Percentiles rank a stretch among this genome's conserved stretches.
Conservation (phyloP, 2,113 vertebrate genomes). For the Macrotis lagotis region DNA sequence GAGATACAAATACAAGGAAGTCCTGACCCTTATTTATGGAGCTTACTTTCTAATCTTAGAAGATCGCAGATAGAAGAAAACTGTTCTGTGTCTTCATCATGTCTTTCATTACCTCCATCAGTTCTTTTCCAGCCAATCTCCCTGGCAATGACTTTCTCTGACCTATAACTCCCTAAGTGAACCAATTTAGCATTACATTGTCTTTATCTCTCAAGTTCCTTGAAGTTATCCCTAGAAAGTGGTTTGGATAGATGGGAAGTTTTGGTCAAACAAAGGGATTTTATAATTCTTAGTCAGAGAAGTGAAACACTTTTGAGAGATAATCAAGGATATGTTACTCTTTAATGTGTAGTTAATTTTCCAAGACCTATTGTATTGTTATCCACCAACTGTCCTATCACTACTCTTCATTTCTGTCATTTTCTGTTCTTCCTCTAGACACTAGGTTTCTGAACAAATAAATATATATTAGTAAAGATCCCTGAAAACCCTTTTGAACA, state of each 20-base stretch:
- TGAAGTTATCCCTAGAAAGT: not conserved
- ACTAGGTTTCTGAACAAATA: not conserved
- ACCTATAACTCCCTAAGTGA: not conserved
- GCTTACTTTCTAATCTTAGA: too few relatives aligned
- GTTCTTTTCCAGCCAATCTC: too few relatives aligned
- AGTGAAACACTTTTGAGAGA: not conserved
- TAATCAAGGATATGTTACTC: not conserved
- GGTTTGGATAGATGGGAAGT: not conserved
- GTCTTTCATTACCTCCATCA: not conserved
- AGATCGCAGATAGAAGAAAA: not conserved
- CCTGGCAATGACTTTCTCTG: not conserved
- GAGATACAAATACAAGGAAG: too few relatives aligned
- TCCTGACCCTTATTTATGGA: too few relatives aligned
- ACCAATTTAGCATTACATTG: not conserved
- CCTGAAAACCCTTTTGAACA: constrained; percentile 2
- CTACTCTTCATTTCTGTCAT: not conserved
- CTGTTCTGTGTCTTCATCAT: not conserved
- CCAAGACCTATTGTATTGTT: not conserved
- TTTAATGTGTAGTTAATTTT: not conserved
- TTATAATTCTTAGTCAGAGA: not conserved
- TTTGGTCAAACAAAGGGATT: not conserved
- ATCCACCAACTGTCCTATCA: not conserved
- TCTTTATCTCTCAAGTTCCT: not conserved
- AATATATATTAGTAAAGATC: not conserved
- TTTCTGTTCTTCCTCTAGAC: not conserved